Evolutionary conservation across 2,113 vertebrate genomes (phyloP), one percentile per base, ranked within the genome.

Genomic region (Misgurnus anguillicaudatus): DNA sequence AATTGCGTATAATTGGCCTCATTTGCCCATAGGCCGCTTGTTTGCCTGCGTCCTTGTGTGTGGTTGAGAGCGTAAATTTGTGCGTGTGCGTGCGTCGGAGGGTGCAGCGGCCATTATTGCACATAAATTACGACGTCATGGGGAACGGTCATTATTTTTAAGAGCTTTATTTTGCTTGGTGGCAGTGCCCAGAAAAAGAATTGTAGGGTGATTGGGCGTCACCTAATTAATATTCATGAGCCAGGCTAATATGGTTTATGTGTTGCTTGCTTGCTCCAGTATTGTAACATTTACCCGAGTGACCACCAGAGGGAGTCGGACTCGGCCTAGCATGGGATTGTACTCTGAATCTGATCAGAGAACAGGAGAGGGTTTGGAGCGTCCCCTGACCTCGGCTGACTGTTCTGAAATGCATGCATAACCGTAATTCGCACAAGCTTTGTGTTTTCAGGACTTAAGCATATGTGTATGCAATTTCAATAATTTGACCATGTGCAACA

Each of bases 251-350:
- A 51, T 16, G 13, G 48, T 57, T n/a, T 19, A 57, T 19, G 9
- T 38, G 51, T 6, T 11, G 31, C 36, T 1, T 41, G 9, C 16
- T 4, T 8, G n/a, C 39, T 47, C 62, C 65, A 73, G 69, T 17
- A 11, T 21, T 38, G 39, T 16, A 62, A 78, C 47, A 69, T 78
- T 69, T 19, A 14, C 38, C 11, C 17, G 47, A 6, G 11, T 75
- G 64, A 67, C 83, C 85, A 86, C 77, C 80, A 86, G 85, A 83
- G 84, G 85, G 85, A 86, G 86, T 78, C 11, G 61, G 36, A 66
- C 45, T 76, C 51, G 62, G 60, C 45, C 17, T 9, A 63, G 77
- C 47, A 9, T 0, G 13, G 31, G 9, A 24, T 66, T 48, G 39
- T 24, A 66, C 80, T 70, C 64, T 24, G 41, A 47, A 58, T 17